Conservation (phyloP, 2,888 invertebrate species). For the Gandaritis pyraliata region DNA sequence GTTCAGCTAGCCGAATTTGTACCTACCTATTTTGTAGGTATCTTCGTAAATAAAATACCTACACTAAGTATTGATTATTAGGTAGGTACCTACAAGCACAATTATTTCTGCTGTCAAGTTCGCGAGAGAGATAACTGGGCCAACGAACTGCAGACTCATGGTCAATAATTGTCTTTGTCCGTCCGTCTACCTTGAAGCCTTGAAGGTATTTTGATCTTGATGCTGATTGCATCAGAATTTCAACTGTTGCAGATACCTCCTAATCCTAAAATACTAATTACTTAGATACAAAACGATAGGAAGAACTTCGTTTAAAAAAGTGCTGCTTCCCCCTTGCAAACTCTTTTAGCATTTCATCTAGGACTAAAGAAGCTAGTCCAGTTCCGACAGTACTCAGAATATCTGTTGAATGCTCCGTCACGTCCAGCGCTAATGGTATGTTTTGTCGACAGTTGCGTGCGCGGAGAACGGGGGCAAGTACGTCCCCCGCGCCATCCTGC, state of each 20-base stretch:
- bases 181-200: constrained; percentile 16
- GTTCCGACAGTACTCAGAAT: too few species aligned
- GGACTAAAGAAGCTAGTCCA: too few species aligned
- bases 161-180: constrained; percentile 28
- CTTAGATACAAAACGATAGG: too few species aligned
- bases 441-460: constrained; percentile 89
- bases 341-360: too few species aligned
- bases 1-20: too few species aligned
- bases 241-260: constrained; percentile 3
- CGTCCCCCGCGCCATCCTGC: constrained; percentile 96
- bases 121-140: constrained; percentile 31
- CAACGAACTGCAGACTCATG: constrained; percentile 30
- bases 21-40: too few species aligned
- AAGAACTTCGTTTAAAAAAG: too few species aligned
- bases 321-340: too few species aligned
- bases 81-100: constrained; percentile 3
- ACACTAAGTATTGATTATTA: not conserved
- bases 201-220: constrained; percentile 22
- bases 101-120: constrained; percentile 32
- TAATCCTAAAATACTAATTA: too few species aligned
- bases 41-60: not conserved
- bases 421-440: constrained; percentile 12
- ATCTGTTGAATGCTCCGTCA: too few species aligned
- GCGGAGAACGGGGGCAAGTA: constrained; percentile 96
- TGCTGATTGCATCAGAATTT: constrained; percentile 23